Evolutionary conservation across 2,113 vertebrate species (phyloP), one percentile per base, ranked within the genome.

Genomic region (Corydoras sp.): DNA sequence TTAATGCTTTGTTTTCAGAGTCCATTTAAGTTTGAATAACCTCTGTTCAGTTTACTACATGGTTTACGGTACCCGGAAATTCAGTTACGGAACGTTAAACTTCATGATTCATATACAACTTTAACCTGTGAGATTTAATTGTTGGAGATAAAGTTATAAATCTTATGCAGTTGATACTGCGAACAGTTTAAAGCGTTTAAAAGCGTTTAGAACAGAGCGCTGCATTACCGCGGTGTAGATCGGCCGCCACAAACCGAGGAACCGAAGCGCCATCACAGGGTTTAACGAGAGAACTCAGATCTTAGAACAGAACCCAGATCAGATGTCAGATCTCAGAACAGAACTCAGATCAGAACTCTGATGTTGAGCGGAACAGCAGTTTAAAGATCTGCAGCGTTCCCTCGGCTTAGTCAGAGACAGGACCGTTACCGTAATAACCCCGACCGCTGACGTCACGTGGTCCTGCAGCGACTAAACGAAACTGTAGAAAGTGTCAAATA

Each of bases 21-120:
- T 53, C 1, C 10, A 10, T 3, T 6, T 53, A 9, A 14, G 51
- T 2, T 12, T 12, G 13, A 6, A 53, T 10, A 50, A 53, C 13
- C 3, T 5, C 10, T 14, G 0, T 12, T 10, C 14, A 11, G 13
- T 62, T n/a, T 70, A 58, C 54, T 73, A 11, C 0, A 43, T 35
- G 63, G 53, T 58, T 71, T 74, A 78, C 76, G 72, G 59, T 78
- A 74, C 8, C 48, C 24, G 61, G 68, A 71, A 65, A n/a, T 60
- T 31, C 9, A 32, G 48, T 3, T 10, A 9, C 13, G 10, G 10
- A 12, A 5, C 9, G 10, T 53, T 53, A 53, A 5, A 53, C 51
- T 53, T 53, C 3, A 14, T 53, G 10, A 14, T 10, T 14, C 10
- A 12, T 3, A 53, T 53, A 3, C 3, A 14, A 12, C 51, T 3